These are phyloP conservation scores for Apodemus sylvaticus DNA, from an alignment of 2,113 vertebrate species.

Conservation along the genomic window DNA sequence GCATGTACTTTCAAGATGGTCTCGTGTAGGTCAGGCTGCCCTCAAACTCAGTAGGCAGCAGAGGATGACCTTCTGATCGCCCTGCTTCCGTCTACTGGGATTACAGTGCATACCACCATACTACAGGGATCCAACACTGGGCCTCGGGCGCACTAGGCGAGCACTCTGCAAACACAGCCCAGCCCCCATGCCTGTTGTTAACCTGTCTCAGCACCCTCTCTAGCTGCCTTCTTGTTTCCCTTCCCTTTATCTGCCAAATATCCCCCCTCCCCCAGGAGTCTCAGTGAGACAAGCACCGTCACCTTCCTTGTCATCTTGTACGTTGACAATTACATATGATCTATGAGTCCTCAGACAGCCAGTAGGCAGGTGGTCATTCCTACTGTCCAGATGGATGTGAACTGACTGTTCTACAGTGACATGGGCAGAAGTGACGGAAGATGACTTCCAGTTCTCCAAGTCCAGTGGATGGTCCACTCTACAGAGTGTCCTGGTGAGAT, in stretches of 20 bases:
- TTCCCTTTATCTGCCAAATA: not conserved
- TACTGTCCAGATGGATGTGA: not conserved
- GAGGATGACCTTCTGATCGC: not conserved
- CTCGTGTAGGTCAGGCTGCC: not conserved
- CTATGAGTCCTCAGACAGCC: not conserved
- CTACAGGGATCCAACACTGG: not conserved
- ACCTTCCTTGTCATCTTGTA: not conserved
- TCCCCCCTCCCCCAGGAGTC: not conserved
- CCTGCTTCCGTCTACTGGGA: not conserved
- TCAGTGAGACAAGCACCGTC: not conserved
- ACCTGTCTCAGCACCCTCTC: not conserved
- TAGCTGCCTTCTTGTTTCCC: not conserved
- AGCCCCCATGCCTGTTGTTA: not conserved
- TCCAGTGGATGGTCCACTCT: not conserved
- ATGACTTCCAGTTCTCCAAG: not conserved
- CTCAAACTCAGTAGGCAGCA: not conserved
- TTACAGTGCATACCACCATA: not conserved
- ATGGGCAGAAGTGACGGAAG: not conserved
- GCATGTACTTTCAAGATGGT: not conserved
- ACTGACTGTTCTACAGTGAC: not conserved
- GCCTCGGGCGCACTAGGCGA: not conserved
- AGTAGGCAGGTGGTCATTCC: not conserved
- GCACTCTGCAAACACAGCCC: not conserved
- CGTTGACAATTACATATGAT: not conserved
- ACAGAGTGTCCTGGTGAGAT: not conserved